These are phyloP conservation scores for Esox lucius DNA, from an alignment of 2,797 vertebrate genomes.

Conservation along the genomic window DNA sequence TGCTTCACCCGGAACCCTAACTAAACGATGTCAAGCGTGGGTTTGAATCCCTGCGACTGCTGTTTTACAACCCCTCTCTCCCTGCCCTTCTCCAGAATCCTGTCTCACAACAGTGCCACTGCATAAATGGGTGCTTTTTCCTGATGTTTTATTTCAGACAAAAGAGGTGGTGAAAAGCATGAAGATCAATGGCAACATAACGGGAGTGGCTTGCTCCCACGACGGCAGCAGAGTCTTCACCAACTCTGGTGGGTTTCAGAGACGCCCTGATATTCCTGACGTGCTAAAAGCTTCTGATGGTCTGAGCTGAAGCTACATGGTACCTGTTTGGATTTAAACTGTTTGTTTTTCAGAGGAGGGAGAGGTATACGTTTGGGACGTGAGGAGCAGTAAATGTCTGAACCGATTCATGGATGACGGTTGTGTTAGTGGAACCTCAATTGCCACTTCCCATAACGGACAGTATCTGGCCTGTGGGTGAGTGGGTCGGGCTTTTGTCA, in stretches of 20 bases:
- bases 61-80: too few relatives aligned
- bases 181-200: constrained; percentile 85
- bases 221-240: constrained; percentile 85
- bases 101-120: background rate
- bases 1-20: too few relatives aligned
- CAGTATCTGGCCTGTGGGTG: constrained; percentile 78
- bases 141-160: constrained; percentile 68
- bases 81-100: too few relatives aligned
- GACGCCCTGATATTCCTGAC: background rate
- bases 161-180: constrained; percentile 87
- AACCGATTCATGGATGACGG: constrained; percentile 74
- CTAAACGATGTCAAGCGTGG: too few relatives aligned
- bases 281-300: background rate
- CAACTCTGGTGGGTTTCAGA: constrained; percentile 77
- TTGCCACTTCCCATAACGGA: constrained; percentile 66
- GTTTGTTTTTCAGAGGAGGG: constrained; percentile 65
- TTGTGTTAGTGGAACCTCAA: constrained; percentile 67
- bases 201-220: constrained; percentile 77
- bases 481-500: constrained; percentile 21
- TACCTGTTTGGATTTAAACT: background rate
- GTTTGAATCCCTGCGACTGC: too few relatives aligned
- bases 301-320: background rate
- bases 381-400: constrained; percentile 69
- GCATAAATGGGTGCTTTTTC: background rate
- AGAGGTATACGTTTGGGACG: constrained; percentile 77